These are phyloP conservation scores for Crambe crambe DNA, from an alignment of 37 sponge, comb jelly and placozoan species.

Conservation along the genomic window DNA sequence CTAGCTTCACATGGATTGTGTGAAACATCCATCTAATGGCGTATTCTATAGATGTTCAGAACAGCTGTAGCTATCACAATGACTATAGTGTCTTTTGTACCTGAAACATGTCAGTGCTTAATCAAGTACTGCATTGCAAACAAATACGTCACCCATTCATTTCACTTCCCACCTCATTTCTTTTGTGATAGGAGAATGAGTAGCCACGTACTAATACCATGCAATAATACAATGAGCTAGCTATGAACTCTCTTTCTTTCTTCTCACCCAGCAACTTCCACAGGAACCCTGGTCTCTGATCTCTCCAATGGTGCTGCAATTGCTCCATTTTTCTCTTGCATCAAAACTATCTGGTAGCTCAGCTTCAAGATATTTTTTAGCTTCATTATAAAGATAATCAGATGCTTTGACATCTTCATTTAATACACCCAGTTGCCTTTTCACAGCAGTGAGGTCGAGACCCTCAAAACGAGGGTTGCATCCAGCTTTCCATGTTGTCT, in stretches of 20 bases:
- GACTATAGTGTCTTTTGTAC: neutral
- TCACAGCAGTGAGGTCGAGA: conserved; percentile 25
- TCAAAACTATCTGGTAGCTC: conserved; percentile 91
- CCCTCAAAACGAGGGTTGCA: conserved; percentile 43
- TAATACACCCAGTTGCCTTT: conserved; percentile 41
- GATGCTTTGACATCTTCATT: conserved; percentile 25
- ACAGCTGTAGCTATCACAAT: conserved; percentile 13
- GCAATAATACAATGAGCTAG: no score
- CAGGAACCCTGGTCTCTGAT: conserved; percentile 95
- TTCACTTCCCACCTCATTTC: no score
- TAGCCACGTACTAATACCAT: neutral
- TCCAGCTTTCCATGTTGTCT: conserved; percentile 79
- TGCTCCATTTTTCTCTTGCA: conserved; percentile 85
- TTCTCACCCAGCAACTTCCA: conserved; percentile 97
- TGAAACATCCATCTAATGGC: neutral
- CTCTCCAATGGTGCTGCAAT: conserved; percentile 76
- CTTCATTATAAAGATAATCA: conserved; percentile 33
- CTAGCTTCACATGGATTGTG: no score
- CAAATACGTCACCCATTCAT: no score
- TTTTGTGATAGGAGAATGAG: no score
- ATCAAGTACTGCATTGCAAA: no score
- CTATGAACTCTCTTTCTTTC: no score
- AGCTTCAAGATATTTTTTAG: conserved; percentile 24
- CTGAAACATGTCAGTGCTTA: no score
- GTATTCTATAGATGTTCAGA: neutral